Conservation (phyloP, 2,113 vertebrate genomes). For the Illadopsis cleaveri region DNA sequence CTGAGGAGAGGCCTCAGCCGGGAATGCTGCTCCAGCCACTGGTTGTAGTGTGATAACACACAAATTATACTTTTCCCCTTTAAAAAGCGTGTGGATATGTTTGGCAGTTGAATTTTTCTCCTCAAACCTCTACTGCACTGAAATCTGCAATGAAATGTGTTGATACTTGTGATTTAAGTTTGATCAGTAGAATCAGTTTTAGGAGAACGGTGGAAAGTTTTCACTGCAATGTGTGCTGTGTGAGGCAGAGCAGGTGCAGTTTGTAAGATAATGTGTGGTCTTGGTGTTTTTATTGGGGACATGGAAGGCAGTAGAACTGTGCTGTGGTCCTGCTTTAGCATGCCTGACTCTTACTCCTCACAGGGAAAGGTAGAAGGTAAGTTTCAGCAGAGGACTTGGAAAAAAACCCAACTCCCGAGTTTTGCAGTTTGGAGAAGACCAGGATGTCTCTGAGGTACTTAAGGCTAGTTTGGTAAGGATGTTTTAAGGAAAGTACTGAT, state of each 20-base stretch:
- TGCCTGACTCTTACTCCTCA: not conserved
- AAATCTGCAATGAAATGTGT: not conserved
- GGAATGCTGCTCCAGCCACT: not conserved
- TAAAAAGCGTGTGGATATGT: not conserved
- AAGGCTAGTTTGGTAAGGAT: not conserved
- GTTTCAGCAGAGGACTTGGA: not conserved
- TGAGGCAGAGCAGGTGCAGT: not conserved
- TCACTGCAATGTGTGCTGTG: not conserved
- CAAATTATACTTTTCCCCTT: not conserved
- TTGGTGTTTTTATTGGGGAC: accelerated
- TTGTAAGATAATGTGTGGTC: not conserved
- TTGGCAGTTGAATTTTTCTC: not conserved
- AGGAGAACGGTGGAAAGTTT: not conserved
- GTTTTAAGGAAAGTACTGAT: not conserved
- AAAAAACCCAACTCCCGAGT: accelerated
- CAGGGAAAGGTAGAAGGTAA: not conserved
- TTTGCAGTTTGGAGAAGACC: not conserved
- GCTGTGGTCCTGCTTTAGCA: not conserved
- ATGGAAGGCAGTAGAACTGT: not conserved
- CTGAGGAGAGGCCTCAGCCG: not conserved
- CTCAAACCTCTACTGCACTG: not conserved
- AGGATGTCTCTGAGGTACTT: not conserved
- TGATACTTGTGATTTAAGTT: constrained; percentile 1
- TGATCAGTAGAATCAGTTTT: not conserved
- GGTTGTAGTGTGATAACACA: not conserved